These are phyloP conservation scores for Oikopleura dioica DNA, from an alignment of 23 tunicate species.

Conservation along the genomic window DNA sequence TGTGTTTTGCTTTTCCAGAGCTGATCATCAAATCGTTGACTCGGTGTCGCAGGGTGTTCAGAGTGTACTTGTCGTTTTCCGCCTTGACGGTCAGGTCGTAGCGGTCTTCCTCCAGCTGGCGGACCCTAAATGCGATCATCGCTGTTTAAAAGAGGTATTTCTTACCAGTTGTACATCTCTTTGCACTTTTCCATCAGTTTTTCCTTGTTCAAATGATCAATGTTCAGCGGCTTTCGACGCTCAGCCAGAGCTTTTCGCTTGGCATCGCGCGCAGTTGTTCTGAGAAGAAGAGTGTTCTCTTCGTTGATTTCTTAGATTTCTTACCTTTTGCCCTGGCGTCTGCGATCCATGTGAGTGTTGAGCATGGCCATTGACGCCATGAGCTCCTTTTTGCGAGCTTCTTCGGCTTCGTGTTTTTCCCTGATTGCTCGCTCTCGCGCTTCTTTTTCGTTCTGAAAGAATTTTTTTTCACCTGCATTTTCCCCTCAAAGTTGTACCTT, in stretches of 20 bases:
- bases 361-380: background rate
- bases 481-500: background rate
- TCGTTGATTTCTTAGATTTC: no score
- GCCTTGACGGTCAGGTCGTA: background rate
- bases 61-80: background rate
- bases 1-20: background rate
- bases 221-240: background rate
- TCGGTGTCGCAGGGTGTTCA: background rate
- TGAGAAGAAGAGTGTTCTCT: no score
- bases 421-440: background rate
- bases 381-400: background rate
- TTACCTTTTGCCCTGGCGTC: background rate
- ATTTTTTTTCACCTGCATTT: background rate
- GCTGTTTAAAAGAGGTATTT: background rate
- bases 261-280: background rate
- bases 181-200: background rate
- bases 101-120: background rate
- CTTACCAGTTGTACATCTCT: background rate
- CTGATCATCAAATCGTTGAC: background rate
- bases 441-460: background rate
- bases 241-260: background rate
- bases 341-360: background rate
- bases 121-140: background rate
- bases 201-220: background rate
- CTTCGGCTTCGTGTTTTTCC: background rate